Evolutionary conservation across 2,888 invertebrate species (phyloP).

Genomic region (Petrolisthes manimaculis): DNA sequence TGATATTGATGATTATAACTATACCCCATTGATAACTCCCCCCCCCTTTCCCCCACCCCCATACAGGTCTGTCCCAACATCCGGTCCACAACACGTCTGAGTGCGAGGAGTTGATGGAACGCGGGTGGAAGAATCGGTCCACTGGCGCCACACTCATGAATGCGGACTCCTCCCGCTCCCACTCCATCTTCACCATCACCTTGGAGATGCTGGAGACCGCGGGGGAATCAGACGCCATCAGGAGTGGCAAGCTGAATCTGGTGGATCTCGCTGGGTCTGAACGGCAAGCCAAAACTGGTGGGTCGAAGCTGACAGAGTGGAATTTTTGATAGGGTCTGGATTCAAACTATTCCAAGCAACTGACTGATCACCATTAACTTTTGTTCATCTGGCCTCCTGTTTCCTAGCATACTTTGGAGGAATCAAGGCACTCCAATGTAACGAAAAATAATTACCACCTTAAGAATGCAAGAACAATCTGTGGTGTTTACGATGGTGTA

Average conservation of each 20-base stretch:
- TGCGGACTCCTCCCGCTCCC: slow-evolving; percentile 85
- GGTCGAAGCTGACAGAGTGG: background rate
- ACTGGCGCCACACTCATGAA: slow-evolving; percentile 92
- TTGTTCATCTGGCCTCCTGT: too few species aligned
- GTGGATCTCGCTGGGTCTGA: slow-evolving; percentile 93
- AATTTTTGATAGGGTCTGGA: too few species aligned
- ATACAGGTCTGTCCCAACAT: slow-evolving; percentile 78
- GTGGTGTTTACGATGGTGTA: too few species aligned
- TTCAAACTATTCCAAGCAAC: too few species aligned
- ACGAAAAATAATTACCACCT: too few species aligned
- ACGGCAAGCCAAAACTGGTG: slow-evolving; percentile 82
- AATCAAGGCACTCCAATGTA: too few species aligned
- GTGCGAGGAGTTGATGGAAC: slow-evolving; percentile 80
- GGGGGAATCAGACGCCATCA: slow-evolving; percentile 72
- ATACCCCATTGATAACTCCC: background rate
- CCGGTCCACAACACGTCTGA: slow-evolving; percentile 83
- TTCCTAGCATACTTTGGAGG: too few species aligned
- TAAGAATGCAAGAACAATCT: too few species aligned
- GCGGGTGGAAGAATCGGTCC: slow-evolving; percentile 84
- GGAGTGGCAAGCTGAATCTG: slow-evolving; percentile 83
- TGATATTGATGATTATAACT: background rate
- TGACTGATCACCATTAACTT: too few species aligned
- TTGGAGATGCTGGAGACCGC: slow-evolving; percentile 81
- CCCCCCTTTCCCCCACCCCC: slow-evolving; percentile 10
- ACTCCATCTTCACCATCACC: slow-evolving; percentile 88